These are phyloP conservation scores for Polyergus mexicanus DNA, from an alignment of 1,140 invertebrate genomes.

Conservation along the genomic window DNA sequence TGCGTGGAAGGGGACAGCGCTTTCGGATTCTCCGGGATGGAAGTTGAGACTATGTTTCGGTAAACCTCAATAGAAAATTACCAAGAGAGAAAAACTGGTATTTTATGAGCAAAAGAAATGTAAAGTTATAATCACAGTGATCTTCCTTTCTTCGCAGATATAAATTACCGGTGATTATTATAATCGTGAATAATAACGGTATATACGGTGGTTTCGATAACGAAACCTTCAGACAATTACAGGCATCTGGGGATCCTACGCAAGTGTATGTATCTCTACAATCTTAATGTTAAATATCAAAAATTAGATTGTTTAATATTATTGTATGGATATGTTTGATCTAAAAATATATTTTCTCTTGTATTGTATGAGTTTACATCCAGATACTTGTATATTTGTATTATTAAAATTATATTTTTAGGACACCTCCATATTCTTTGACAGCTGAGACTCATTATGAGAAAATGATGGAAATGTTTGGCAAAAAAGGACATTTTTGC, in stretches of 20 bases:
- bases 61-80: constrained; percentile 75
- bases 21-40: constrained; percentile 99
- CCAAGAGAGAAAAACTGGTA: background rate
- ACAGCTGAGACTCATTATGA: constrained; percentile 94
- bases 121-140: background rate
- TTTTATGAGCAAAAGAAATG: background rate
- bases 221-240: constrained; percentile 91
- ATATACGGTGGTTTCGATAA: constrained; percentile 95
- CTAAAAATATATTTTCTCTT: background rate
- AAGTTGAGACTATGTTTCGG: constrained; percentile 97
- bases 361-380: too few species aligned
- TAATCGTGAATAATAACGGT: constrained; percentile 98
- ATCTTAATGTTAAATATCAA: constrained; percentile 46
- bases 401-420: constrained; percentile 83
- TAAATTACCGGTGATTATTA: constrained; percentile 95
- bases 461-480: constrained; percentile 95
- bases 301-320: constrained; percentile 24
- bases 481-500: constrained; percentile 92
- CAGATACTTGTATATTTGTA: background rate
- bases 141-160: constrained; percentile 89
- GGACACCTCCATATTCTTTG: constrained; percentile 93
- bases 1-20: constrained; percentile 98
- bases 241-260: constrained; percentile 88
- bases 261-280: constrained; percentile 87
- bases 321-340: background rate